These are phyloP conservation scores for Harpalus rufipes DNA, from an alignment of 2,888 invertebrate species.

Conservation along the genomic window DNA sequence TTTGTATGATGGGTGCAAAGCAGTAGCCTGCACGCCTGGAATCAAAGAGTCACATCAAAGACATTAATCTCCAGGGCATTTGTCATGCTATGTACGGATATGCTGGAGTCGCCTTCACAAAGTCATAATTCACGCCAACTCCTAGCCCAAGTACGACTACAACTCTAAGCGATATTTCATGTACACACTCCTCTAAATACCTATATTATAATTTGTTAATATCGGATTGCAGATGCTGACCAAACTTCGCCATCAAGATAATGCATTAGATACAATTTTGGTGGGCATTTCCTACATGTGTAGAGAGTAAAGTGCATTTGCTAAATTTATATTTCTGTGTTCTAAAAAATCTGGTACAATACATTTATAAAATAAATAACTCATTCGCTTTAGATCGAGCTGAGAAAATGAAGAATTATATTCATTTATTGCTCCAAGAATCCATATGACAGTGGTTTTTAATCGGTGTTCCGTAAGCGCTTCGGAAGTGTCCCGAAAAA, in stretches of 20 bases:
- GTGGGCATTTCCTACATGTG: too few relatives aligned
- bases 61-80: slow-evolving; percentile 56
- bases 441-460: too few relatives aligned
- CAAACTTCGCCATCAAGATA: background rate
- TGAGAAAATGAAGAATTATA: too few relatives aligned
- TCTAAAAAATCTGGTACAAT: too few relatives aligned
- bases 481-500: too few relatives aligned
- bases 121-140: slow-evolving; percentile 48
- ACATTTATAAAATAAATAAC: too few relatives aligned
- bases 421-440: too few relatives aligned
- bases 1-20: background rate
- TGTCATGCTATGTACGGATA: slow-evolving; percentile 42
- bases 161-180: slow-evolving; percentile 29
- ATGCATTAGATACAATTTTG: background rate
- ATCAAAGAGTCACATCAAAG: slow-evolving; percentile 63
- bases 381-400: too few relatives aligned
- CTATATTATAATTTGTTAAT: background rate
- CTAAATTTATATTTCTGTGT: too few relatives aligned
- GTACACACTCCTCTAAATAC: background rate
- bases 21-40: slow-evolving; percentile 6
- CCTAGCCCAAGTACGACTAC: background rate
- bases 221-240: background rate
- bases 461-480: too few relatives aligned
- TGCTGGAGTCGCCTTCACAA: slow-evolving; percentile 13
- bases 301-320: too few relatives aligned